Percentiles rank a stretch among this genome's conserved stretches.
Evolutionary conservation across 1,140 invertebrate genomes (phyloP).

Genomic region (Forficula auricularia): DNA sequence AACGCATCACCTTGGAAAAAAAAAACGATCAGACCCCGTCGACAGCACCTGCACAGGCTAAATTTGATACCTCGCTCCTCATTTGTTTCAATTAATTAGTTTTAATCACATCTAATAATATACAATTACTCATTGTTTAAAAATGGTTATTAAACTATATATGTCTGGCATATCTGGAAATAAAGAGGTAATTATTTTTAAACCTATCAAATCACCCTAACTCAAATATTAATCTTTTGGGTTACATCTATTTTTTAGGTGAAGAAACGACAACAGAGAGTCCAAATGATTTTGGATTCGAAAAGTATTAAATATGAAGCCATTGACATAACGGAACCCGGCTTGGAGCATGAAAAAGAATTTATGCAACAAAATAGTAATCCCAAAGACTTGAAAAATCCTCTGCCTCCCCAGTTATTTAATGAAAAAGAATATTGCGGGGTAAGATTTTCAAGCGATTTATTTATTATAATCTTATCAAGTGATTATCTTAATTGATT

Average conservation of each 20-base stretch:
- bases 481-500: slow-evolving; percentile 4
- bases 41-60: no score
- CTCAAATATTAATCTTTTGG: background rate
- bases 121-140: slow-evolving; percentile 11
- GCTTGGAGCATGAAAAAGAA: slow-evolving; percentile 70
- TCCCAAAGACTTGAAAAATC: slow-evolving; percentile 50
- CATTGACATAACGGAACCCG: slow-evolving; percentile 85
- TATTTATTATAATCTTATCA: background rate
- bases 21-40: no score
- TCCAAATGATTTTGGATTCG: slow-evolving; percentile 78
- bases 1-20: no score
- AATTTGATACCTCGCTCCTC: no score
- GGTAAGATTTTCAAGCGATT: slow-evolving; percentile 42
- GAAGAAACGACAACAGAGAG: slow-evolving; percentile 81
- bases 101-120: no score
- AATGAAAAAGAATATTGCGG: slow-evolving; percentile 84
- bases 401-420: slow-evolving; percentile 85
- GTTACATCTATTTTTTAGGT: slow-evolving; percentile 41
- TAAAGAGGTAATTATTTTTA: slow-evolving; percentile 56
- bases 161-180: slow-evolving; percentile 77
- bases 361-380: slow-evolving; percentile 82
- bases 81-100: no score
- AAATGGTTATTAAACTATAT: slow-evolving; percentile 78
- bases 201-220: background rate
- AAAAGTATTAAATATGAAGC: slow-evolving; percentile 72